Evolutionary conservation across 2,113 vertebrate genomes (phyloP), one percentile per base, ranked within the genome.

Genomic region (Seriola dumerili): DNA sequence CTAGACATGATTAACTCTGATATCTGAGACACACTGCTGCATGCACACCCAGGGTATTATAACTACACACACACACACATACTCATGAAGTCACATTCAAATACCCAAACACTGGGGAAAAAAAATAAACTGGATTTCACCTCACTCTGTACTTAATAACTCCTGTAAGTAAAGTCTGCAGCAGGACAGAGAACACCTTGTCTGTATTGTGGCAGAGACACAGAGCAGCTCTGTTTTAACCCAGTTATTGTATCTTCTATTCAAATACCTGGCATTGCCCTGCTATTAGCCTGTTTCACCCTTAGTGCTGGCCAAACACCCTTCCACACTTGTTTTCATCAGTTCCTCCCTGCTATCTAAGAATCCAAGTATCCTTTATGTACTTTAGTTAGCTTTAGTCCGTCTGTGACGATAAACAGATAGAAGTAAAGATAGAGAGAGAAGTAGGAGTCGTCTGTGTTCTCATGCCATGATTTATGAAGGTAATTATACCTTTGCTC

Each of bases 401-500:
- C 21, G 23, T 64, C 48, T 40, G 66, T 34, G 62, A 66, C 44
- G 36, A 83, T 14, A 32, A 71, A 65, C 0, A 21, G 54, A 70
- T 8, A 34, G 61, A 74, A 58, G 52, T 16, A 46, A 29, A 87
- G 42, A 64, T 54, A 13, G n/a, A 73, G 69, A 84, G 80, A 58
- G 76, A 68, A 2, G 29, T 29, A 76, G 74, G 69, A 76, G 78
- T 81, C 12, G 1, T 70, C 44, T 25, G 5, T 87, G 81, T 75
- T 78, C 62, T 85, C 50, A 64, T 48, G 3, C 62, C 10, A 11
- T 83, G 77, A 90, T 90, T 92, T 83, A 89, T 85, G 83, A 76
- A 69, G 69, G 67, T 86, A 90, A 93, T 89, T 90, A 85, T 71
- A 91, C 72, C 80, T 87, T 85, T 84, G 86, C 85, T 88, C 80